These are phyloP conservation scores for Xiphophorus birchmanni DNA, from an alignment of 2,797 vertebrate genomes.

Conservation along the genomic window DNA sequence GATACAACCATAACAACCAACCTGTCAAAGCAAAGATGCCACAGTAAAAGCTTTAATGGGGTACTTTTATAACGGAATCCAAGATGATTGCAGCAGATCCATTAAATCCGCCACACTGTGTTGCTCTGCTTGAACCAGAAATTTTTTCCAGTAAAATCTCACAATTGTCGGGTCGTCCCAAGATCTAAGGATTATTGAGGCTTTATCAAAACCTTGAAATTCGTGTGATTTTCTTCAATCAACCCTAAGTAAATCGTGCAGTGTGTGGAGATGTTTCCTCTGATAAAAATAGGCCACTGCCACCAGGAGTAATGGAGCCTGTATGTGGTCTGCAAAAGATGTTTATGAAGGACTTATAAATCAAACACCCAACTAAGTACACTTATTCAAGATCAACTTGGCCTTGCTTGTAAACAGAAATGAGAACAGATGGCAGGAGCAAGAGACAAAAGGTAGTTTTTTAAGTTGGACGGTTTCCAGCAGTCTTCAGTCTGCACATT, in stretches of 20 bases:
- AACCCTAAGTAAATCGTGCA: background rate
- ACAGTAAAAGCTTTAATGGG: background rate
- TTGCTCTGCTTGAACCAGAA: background rate
- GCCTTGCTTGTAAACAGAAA: background rate
- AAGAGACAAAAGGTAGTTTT: slow-evolving; percentile 4
- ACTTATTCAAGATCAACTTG: background rate
- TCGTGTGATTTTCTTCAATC: background rate
- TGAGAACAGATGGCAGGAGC: slow-evolving; percentile 4
- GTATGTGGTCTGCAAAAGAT: background rate
- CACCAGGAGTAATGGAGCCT: background rate
- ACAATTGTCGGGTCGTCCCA: background rate
- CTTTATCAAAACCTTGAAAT: slow-evolving; percentile 9
- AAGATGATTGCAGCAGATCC: background rate
- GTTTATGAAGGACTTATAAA: slow-evolving; percentile 24
- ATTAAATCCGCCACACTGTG: background rate
- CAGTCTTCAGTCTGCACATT: slow-evolving; percentile 4
- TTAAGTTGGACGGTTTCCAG: slow-evolving; percentile 4
- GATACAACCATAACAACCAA: background rate
- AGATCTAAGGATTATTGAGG: slow-evolving; percentile 1
- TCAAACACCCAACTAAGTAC: background rate
- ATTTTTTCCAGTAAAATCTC: background rate
- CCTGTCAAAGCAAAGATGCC: background rate
- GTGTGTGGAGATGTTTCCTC: background rate
- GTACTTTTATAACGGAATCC: background rate
- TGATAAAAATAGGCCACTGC: background rate